Conservation (phyloP, 2,113 vertebrate genomes). For the Channa maculata region DNA sequence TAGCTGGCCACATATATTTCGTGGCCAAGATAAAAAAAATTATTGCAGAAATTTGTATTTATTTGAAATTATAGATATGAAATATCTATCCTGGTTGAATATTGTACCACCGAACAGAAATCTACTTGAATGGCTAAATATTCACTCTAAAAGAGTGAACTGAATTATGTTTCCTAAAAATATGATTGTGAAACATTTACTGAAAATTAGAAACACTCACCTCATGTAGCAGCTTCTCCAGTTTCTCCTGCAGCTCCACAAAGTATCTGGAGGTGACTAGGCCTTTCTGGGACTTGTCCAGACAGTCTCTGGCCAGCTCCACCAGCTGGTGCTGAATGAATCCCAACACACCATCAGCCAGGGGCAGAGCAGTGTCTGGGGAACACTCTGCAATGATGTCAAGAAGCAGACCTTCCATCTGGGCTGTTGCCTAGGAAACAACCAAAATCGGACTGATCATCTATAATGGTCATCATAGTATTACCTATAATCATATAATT, state of each 20-base stretch:
- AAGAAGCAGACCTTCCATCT: slow-evolving; percentile 93
- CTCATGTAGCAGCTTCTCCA: slow-evolving; percentile 93
- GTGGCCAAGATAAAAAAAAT: slow-evolving; percentile 12
- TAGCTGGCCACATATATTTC: slow-evolving; percentile 1
- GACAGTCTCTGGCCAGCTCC: slow-evolving; percentile 93
- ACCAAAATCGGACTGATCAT: slow-evolving; percentile 40
- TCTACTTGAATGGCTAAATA: background rate
- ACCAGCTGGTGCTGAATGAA: slow-evolving; percentile 98
- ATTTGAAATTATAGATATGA: background rate
- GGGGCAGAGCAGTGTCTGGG: slow-evolving; percentile 83
- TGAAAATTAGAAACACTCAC: slow-evolving; percentile 66
- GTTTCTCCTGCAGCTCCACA: slow-evolving; percentile 95
- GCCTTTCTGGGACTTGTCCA: slow-evolving; percentile 91
- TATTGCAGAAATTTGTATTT: slow-evolving; percentile 31
- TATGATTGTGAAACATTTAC: background rate
- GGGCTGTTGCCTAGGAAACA: slow-evolving; percentile 89
- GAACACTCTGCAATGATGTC: slow-evolving; percentile 87
- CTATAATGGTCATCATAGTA: slow-evolving; percentile 17
- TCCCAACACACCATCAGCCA: slow-evolving; percentile 93
- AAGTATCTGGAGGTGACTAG: slow-evolving; percentile 95
- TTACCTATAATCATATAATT: background rate
- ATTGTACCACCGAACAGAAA: slow-evolving; percentile 15
- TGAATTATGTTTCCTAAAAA: background rate
- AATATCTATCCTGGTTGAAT: background rate
- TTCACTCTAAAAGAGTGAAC: background rate